Evolutionary conservation across 2,888 invertebrate genomes (phyloP), one percentile per base, ranked within the genome.

Genomic region (Tinea trinotella): DNA sequence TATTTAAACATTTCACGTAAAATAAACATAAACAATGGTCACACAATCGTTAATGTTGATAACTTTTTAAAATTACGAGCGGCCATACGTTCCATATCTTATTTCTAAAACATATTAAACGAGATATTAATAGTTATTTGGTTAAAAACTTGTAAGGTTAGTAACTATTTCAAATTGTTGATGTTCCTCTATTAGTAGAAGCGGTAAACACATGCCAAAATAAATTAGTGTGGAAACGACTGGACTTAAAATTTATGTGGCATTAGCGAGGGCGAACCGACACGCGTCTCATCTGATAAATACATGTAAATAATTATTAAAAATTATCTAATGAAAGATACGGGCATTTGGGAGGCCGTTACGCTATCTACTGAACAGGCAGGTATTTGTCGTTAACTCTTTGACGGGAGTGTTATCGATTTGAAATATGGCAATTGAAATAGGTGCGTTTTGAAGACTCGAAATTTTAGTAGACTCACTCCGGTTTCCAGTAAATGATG

Each of bases 291-390:
- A 82, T 84, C 83, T 72, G 84, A 83, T 84, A 81, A 74, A 72
- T 71, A 68, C 68, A 74, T 74, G 76, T 80, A 77, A 80, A 83
- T 84, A 80, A 82, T 83, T 83, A 83, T 82, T 76, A 82, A 83
- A 82, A 82, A 81, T 79, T 76, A 81, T 82, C 79, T 68, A 70
- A 73, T 64, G 71, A 66, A 67, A 74, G 81, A 82, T 82, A 80
- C 71, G 75, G 70, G 75, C 79, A 73, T 82, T 83, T 82, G 80
- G 78, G 77, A 74, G 76, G 67, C 75, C 76, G 77, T 78, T 73
- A 68, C 64, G 69, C 76, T 84, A 84, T 84, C 84, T 80, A 59
- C 24, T 22, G 7, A 50, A 48, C 48, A 50, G 53, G 53, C 22
- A 60, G 74, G 80, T 81, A 82, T 82, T 84, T 83, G 84, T 83